Base-by-base conservation (phyloP, 1,140 invertebrate genomes). In the Drosophila parabipectinata region DNA sequence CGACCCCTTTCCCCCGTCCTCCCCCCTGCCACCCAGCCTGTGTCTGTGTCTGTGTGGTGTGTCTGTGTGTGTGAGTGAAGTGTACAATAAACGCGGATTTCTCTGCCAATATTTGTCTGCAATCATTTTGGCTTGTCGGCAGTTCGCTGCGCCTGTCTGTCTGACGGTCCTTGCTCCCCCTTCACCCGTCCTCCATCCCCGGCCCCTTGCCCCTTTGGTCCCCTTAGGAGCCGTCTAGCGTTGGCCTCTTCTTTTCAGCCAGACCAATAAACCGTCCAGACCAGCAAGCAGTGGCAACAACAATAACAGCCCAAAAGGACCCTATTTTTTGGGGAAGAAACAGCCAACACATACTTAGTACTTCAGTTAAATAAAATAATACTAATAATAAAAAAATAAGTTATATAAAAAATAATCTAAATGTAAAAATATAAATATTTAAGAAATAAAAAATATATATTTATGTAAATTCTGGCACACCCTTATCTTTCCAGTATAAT, bases 41-140 rank as follows among this genome's bases (percentile, higher is more conserved):
- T 15, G 15, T 15, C 15, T 6, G 26, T 28, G 26, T 28, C 4
- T 28, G 26, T 28, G 9, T n/a, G 3, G 32, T 34, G 15, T 47
- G 47, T 5, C 15, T 54, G 9, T 44, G 48, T 52, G 37, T 52
- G 52, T 79, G 63, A 66, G 77, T 83, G 71, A 84, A 84, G 81
- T 85, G 81, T 60, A 84, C 80, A 84, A 84, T 84, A 84, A 84
- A 84, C 80, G 81, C 80, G 80, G 77, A 84, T 84, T 74, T 84
- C 77, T 69, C 81, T 66, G 81, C 77, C 81, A 84, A 84, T 84
- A 84, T 84, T 84, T 84, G 80, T 80, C 80, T 77, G 80, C 80
- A 84, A 84, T 84, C 80, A 84, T 84, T 84, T 84, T 61, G 81
- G 81, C 80, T 77, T 83, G 80, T 51, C 81, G 71, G 58, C 72